phyloP scores from a whole-genome alignment of 2,888 invertebrate species.

The Hemistola chrysoprasaria region DNA sequence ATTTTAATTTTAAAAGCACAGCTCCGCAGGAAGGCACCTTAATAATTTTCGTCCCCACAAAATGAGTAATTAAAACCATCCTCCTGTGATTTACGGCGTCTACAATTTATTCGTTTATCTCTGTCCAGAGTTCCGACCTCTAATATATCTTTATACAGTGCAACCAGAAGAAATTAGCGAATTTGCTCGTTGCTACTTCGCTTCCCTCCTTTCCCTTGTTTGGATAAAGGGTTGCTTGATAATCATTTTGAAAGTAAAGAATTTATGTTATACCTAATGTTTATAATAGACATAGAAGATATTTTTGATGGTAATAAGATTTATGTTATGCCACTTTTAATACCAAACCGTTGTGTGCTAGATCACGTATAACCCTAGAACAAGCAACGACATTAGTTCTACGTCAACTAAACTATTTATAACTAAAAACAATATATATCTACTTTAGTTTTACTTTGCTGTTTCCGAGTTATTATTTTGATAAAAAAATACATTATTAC shows the following conservation, averaged over 20 bases:
- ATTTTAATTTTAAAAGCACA: too few relatives aligned
- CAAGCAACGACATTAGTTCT: too few relatives aligned
- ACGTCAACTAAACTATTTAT: too few relatives aligned
- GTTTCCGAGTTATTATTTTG: too few relatives aligned
- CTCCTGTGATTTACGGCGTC: constrained; percentile 77
- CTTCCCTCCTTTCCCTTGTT: constrained; percentile 49
- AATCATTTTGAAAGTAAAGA: constrained; percentile 52
- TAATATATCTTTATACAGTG: constrained; percentile 78
- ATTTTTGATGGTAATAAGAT: too few relatives aligned
- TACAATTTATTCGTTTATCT: constrained; percentile 81
- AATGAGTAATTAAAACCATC: constrained; percentile 79
- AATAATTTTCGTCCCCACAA: constrained; percentile 40
- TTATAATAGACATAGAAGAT: too few relatives aligned
- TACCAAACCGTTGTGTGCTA: too few relatives aligned
- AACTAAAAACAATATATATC: too few relatives aligned
- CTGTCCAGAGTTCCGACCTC: constrained; percentile 70
- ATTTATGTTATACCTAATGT: constrained; percentile 43
- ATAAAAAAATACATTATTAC: too few relatives aligned
- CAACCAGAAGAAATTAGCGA: constrained; percentile 68
- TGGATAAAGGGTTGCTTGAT: constrained; percentile 61
- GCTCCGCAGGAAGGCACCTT: not conserved
- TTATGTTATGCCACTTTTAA: too few relatives aligned
- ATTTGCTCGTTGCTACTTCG: constrained; percentile 56
- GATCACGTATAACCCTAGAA: too few relatives aligned
- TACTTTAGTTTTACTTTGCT: too few relatives aligned